Evolutionary conservation across 1,140 invertebrate genomes (phyloP), one percentile per base, ranked within the genome.

Genomic region (Brevipalpus yothersi): DNA sequence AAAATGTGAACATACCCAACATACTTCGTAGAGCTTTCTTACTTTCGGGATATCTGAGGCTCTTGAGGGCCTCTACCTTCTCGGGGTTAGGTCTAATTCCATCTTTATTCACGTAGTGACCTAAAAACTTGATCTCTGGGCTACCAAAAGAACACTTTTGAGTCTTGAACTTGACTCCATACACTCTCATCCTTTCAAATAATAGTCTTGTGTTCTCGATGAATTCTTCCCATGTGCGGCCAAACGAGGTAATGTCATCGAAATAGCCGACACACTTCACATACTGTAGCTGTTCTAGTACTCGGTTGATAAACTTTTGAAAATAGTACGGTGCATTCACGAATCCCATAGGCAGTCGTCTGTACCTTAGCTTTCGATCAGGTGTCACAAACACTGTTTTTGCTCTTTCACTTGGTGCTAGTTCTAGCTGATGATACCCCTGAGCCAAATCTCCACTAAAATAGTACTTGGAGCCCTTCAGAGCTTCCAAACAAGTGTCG

Each of bases 321-420:
- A 58, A 58, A 10, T 10, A 17, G 11, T 21, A 7, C 17, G 56
- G 56, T 7, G 56, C 41, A 11, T 58, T 43, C 12, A 12, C 17
- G 7, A 58, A 43, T n/a, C 56, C 56, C n/a, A 58, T 19, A 8
- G 56, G 39, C n/a, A 42, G 8, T 45, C 56, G 56, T 21, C 61
- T 42, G 58, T 66, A 75, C 60, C 72, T 66, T 54, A 63, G 74
- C 21, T 68, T 66, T 10, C 72, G 71, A 40, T 65, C 66, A 41
- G 63, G 66, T 55, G 68, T 69, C 0, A 65, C 62, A 62, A 76
- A 75, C 1, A 73, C 71, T 0, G 75, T 72, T 60, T 53, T 53
- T 15, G 15, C 9, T 15, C n/a, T 45, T 9, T 49, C 2, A 13
- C 19, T n/a, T n/a, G n/a, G n/a, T n/a, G n/a, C n/a, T n/a, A n/a